These are phyloP conservation scores for Gastrophryne carolinensis DNA, from an alignment of 2,797 vertebrate species.

Conservation along the genomic window DNA sequence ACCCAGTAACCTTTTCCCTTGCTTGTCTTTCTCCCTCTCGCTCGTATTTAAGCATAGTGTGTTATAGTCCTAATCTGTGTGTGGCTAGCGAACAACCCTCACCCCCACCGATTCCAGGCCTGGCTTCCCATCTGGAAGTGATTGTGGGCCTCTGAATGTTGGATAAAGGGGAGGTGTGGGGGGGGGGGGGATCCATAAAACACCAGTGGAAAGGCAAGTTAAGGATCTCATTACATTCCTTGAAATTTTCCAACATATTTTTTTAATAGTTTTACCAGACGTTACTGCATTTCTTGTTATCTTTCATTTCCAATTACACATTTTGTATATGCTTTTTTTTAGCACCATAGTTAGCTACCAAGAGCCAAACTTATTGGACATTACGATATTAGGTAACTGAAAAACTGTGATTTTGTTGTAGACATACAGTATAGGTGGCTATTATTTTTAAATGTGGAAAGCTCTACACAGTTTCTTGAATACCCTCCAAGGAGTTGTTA, in stretches of 20 bases:
- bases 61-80: slow-evolving; percentile 10
- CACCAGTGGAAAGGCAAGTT: neutral
- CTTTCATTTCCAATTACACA: neutral
- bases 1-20: neutral
- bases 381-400: too few species aligned
- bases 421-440: too few species aligned
- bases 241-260: neutral
- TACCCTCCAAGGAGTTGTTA: too few species aligned
- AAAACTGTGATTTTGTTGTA: too few species aligned
- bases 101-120: neutral
- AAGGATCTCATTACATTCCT: slow-evolving; percentile 26
- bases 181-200: neutral
- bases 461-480: too few species aligned
- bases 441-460: too few species aligned
- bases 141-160: slow-evolving; percentile 4
- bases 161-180: neutral
- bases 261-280: slow-evolving; percentile 5
- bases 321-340: too few species aligned
- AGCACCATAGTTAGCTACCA: too few species aligned
- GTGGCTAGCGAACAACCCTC: neutral
- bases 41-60: neutral
- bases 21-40: neutral
- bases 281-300: neutral
- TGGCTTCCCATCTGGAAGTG: slow-evolving; percentile 41
- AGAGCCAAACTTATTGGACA: too few species aligned